These are phyloP conservation scores for Malaclemys terrapin DNA, from an alignment of 2,113 vertebrate species.

Conservation along the genomic window DNA sequence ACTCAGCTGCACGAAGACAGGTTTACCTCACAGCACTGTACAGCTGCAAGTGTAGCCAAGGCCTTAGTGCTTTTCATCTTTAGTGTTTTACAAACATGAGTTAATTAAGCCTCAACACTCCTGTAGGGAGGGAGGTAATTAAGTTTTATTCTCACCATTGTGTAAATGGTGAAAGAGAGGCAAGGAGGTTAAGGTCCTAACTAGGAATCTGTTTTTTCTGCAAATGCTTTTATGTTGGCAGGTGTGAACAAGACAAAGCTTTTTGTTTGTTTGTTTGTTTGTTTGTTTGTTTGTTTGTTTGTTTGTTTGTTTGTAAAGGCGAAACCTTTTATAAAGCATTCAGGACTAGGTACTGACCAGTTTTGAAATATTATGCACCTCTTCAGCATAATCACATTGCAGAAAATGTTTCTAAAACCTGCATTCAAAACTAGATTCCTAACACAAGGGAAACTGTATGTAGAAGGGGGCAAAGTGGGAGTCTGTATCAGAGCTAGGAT, in stretches of 20 bases:
- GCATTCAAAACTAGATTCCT: neutral
- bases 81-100: neutral
- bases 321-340: neutral
- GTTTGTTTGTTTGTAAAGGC: neutral
- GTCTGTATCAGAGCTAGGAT: neutral
- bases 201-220: neutral
- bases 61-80: neutral
- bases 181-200: neutral
- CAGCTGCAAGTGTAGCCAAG: no score
- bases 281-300: no score
- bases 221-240: neutral
- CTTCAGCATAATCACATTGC: neutral
- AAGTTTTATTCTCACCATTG: neutral
- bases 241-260: neutral
- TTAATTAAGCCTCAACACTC: neutral
- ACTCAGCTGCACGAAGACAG: no score
- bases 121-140: neutral
- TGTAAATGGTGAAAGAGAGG: neutral
- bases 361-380: no score
- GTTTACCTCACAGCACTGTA: no score
- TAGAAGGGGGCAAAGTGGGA: neutral
- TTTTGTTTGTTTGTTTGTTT: neutral
- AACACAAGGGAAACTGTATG: neutral
- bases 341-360: neutral
- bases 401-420: neutral